A percentile compares a stretch with the other conserved stretches of the same genome.
phyloP scores from a whole-genome alignment of 2,888 invertebrate genomes.

The Chesias legatella region DNA sequence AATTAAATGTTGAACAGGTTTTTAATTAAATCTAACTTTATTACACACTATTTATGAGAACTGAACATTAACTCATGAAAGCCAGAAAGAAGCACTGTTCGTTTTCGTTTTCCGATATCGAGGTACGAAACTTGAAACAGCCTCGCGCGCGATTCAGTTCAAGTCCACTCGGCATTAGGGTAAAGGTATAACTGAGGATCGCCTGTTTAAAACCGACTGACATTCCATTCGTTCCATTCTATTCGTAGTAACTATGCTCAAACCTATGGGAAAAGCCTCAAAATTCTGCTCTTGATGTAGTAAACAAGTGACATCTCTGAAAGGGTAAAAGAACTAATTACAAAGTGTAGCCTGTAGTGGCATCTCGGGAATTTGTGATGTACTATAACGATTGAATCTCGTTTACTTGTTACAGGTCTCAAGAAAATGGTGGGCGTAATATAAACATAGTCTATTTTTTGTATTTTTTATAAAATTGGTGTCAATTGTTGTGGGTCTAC shows the following conservation, averaged over 20 bases:
- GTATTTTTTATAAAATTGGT: too few relatives aligned
- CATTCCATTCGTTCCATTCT: constrained; percentile 58
- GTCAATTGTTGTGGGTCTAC: too few relatives aligned
- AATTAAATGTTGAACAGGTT: too few relatives aligned
- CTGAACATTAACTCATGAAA: too few relatives aligned
- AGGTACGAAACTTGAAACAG: constrained; percentile 53
- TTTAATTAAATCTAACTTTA: too few relatives aligned
- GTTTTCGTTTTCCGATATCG: constrained; percentile 32
- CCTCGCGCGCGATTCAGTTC: constrained; percentile 25
- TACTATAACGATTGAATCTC: too few relatives aligned
- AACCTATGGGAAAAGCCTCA: constrained; percentile 62
- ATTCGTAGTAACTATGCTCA: constrained; percentile 56
- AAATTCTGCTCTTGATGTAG: constrained; percentile 30
- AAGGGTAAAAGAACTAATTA: neutral
- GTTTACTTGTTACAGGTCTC: too few relatives aligned
- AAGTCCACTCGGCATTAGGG: constrained; percentile 46
- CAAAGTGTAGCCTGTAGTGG: neutral
- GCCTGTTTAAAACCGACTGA: constrained; percentile 44
- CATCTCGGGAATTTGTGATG: neutral
- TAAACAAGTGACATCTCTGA: constrained; percentile 34
- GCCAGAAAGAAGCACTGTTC: too few relatives aligned
- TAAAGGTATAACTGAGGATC: constrained; percentile 61
- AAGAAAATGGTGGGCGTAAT: too few relatives aligned
- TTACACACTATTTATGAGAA: too few relatives aligned
- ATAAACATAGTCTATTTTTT: too few relatives aligned